Percentiles rank a stretch among this genome's conserved stretches.
Conservation (phyloP, 2,113 vertebrate genomes). For the Sterrhoptilus dennistouni region DNA sequence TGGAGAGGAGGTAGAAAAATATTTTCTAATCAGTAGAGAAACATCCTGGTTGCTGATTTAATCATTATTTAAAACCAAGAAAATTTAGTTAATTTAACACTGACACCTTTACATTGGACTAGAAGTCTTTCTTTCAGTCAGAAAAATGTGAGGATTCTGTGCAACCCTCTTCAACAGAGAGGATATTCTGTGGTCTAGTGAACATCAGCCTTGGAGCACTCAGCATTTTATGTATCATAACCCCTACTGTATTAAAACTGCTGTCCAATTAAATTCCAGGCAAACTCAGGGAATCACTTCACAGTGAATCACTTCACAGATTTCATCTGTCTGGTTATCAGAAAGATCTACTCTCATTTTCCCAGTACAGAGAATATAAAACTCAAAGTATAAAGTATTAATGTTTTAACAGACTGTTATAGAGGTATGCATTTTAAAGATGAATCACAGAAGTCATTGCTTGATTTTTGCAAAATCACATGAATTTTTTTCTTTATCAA, state of each 20-base stretch:
- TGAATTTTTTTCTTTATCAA: background rate
- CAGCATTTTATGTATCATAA: background rate
- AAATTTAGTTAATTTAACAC: background rate
- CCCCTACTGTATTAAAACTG: background rate
- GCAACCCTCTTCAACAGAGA: background rate
- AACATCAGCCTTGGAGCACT: background rate
- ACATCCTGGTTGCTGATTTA: background rate
- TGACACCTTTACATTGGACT: background rate
- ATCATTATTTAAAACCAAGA: background rate
- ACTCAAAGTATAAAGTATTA: background rate
- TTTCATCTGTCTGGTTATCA: background rate
- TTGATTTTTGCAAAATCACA: background rate
- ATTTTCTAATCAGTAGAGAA: background rate
- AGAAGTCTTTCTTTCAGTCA: background rate
- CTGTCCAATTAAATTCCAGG: background rate
- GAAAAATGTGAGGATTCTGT: background rate
- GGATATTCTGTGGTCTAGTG: background rate
- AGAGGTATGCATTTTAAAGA: background rate
- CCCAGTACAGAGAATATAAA: background rate
- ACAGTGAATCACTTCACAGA: background rate
- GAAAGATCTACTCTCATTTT: background rate
- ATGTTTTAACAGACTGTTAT: background rate
- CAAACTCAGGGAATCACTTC: background rate
- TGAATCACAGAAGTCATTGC: background rate
- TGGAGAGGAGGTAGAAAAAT: rapidly evolving